Conservation (phyloP, 2,888 invertebrate genomes). For the Stomorhina lunata region DNA sequence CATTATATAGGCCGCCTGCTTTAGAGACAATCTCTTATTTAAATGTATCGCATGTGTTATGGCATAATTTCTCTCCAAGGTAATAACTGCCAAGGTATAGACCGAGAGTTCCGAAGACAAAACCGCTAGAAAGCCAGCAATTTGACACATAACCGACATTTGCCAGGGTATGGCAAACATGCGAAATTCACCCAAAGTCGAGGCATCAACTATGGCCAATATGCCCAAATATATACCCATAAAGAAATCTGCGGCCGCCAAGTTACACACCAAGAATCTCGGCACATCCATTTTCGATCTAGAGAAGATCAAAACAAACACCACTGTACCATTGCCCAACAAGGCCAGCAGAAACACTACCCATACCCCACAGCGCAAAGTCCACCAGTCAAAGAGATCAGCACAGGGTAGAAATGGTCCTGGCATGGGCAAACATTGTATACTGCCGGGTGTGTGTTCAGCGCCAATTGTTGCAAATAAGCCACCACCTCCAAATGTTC, state of each 20-base stretch:
- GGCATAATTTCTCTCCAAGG: constrained; percentile 96
- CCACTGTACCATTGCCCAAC: constrained; percentile 97
- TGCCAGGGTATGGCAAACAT: constrained; percentile 99
- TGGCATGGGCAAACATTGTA: constrained; percentile 90
- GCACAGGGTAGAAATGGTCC: constrained; percentile 97
- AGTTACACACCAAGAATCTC: constrained; percentile 96
- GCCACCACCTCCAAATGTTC: constrained; percentile 70
- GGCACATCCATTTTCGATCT: constrained; percentile 98
- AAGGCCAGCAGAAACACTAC: constrained; percentile 96
- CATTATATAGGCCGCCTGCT: constrained; percentile 96
- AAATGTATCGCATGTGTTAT: constrained; percentile 99
- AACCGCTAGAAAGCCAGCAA: constrained; percentile 97
- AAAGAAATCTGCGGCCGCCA: constrained; percentile 97
- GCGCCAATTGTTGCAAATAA: constrained; percentile 75
- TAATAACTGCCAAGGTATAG: constrained; percentile 97
- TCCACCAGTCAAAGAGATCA: constrained; percentile 99
- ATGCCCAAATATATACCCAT: constrained; percentile 98
- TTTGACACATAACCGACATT: constrained; percentile 94
- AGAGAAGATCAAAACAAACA: constrained; percentile 94
- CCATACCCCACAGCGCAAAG: constrained; percentile 97
- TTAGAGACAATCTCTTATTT: constrained; percentile 94
- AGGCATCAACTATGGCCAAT: constrained; percentile 96
- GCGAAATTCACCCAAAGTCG: constrained; percentile 96
- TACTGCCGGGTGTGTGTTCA: constrained; percentile 76
- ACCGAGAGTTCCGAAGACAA: constrained; percentile 96